Conservation (phyloP, 2,797 vertebrate species). For the Xerus rutilus region DNA sequence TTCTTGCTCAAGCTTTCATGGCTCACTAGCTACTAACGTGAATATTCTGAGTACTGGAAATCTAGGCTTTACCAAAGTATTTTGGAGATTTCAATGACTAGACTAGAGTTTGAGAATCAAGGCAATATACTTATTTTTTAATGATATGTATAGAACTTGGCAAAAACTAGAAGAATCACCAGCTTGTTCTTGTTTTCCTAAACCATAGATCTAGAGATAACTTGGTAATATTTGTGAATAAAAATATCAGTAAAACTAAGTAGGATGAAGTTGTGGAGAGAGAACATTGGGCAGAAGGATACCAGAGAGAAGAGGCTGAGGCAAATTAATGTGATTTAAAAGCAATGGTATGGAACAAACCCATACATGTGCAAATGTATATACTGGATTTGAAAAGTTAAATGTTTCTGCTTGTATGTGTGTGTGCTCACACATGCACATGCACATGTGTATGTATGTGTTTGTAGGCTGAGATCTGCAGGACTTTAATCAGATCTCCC, state of each 20-base stretch:
- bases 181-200: not conserved
- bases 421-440: no score
- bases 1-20: no score
- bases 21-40: no score
- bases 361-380: not conserved
- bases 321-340: not conserved
- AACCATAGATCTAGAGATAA: not conserved
- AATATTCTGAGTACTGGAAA: no score
- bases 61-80: not conserved
- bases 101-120: not conserved
- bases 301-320: not conserved
- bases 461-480: not conserved
- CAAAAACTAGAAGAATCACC: not conserved
- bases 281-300: not conserved
- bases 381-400: not conserved
- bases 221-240: not conserved
- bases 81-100: not conserved
- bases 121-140: not conserved
- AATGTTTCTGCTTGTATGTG: not conserved
- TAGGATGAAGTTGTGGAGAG: not conserved
- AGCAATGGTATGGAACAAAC: not conserved
- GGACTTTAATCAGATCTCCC: not conserved
- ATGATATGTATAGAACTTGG: not conserved
- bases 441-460: no score
- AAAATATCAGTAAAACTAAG: not conserved